Evolutionary conservation across 1,140 invertebrate species (phyloP), one percentile per base, ranked within the genome.

Genomic region (Drosophila takahashii): DNA sequence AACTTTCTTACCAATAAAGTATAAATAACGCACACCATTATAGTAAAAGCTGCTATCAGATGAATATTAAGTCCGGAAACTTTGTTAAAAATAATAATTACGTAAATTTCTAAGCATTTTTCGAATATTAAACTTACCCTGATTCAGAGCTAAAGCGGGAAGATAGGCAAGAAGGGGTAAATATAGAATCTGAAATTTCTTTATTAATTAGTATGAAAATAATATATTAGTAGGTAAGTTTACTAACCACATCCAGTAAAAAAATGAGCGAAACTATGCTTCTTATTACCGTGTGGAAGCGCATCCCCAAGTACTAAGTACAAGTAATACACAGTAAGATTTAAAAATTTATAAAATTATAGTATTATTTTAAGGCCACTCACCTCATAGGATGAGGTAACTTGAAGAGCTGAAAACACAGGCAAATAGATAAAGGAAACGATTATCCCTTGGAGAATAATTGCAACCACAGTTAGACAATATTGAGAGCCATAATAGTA

Each of bases 111-210:
- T 7, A 9, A 8, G 7, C 9, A 9, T 1, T 32, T 9, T 32
- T 32, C 7, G 2, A 9, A 8, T 11, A 18, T 56, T 41, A 32
- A 7, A 79, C 91, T 93, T 94, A 98, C 97, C 96, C 95, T 97
- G 96, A 93, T 96, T 96, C 74, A 98, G 94, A 47, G 97, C 97
- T 83, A 98, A 94, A 1, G 97, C 96, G 26, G 97, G 97, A 53
- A 98, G 96, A 92, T 97, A 98, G 1, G 98, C 94, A 15, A 98
- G 95, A 76, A 98, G 96, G 4, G 97, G 96, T 91, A 98, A 94
- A 92, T 98, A 98, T 60, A 98, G 93, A 34, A 97, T 93, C 96
- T 98, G 59, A 93, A 94, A 11, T 22, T 11, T 2, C n/a, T 8
- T 15, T 6, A 4, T 8, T 5, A 1, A 15, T n/a, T 34, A 53